Evolutionary conservation across 92 coral and sea anemone genomes (phyloP).

Genomic region (Paragorgia papillata): DNA sequence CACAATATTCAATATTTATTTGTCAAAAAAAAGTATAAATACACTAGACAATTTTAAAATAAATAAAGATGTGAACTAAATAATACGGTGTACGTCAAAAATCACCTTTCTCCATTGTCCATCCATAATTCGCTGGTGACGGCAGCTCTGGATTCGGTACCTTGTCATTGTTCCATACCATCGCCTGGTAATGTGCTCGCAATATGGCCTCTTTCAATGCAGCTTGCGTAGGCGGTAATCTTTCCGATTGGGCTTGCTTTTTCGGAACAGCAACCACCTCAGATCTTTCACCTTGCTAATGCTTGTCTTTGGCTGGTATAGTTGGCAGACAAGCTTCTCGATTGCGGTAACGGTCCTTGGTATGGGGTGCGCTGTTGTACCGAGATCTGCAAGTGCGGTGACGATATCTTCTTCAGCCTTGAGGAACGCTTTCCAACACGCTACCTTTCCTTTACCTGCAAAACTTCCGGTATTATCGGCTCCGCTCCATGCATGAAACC

Average conservation of each 20-base stretch:
- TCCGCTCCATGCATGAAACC: slow-evolving; percentile 62
- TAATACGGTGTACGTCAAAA: too few species aligned
- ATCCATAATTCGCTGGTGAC: slow-evolving; percentile 57
- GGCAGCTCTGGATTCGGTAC: slow-evolving; percentile 52
- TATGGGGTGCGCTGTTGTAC: slow-evolving; percentile 32
- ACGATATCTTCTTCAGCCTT: slow-evolving; percentile 40
- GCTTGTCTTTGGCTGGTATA: slow-evolving; percentile 48
- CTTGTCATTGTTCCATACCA: slow-evolving; percentile 50
- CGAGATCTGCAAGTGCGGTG: slow-evolving; percentile 46
- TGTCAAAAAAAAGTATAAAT: too few species aligned
- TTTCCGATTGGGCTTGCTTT: slow-evolving; percentile 63
- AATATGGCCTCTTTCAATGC: slow-evolving; percentile 42
- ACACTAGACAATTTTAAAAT: too few species aligned
- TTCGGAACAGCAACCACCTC: slow-evolving; percentile 55
- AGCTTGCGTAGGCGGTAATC: slow-evolving; percentile 51
- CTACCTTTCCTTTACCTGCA: background rate
- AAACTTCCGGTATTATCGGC: slow-evolving; percentile 62
- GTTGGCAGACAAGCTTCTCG: slow-evolving; percentile 57
- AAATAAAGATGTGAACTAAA: too few species aligned
- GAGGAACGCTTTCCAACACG: slow-evolving; percentile 31
- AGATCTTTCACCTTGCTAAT: slow-evolving; percentile 37
- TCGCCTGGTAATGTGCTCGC: too few species aligned
- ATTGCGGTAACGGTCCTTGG: slow-evolving; percentile 47
- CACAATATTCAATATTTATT: too few species aligned
- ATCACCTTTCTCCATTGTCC: slow-evolving; percentile 33